A percentile compares a stretch with the other conserved stretches of the same genome.
Conservation (phyloP, 1,140 invertebrate genomes). For the Saxidomus purpurata region DNA sequence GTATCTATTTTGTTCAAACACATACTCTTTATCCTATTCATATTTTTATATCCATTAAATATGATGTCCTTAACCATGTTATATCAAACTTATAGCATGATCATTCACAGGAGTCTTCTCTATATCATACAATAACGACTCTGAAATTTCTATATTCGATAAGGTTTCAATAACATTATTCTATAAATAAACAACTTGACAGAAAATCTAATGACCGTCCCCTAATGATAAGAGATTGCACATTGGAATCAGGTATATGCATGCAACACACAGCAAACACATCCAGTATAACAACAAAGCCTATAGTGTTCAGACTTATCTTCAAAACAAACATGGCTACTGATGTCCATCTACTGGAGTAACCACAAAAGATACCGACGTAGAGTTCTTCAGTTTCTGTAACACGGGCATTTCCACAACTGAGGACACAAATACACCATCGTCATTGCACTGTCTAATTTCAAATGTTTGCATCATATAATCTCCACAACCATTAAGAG, state of each 20-base stretch:
- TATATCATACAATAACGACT: no score
- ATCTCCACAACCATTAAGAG: slow-evolving; percentile 68
- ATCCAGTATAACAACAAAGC: slow-evolving; percentile 49
- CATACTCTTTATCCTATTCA: no score
- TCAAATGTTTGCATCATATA: slow-evolving; percentile 72
- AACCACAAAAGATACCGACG: slow-evolving; percentile 62
- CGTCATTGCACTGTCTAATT: slow-evolving; percentile 74
- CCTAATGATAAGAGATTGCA: slow-evolving; percentile 43
- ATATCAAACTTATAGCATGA: no score
- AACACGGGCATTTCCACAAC: slow-evolving; percentile 95
- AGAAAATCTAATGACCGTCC: neutral
- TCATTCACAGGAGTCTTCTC: no score
- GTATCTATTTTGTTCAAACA: no score
- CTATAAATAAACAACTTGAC: no score
- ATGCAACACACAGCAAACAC: slow-evolving; percentile 51
- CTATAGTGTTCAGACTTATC: slow-evolving; percentile 49
- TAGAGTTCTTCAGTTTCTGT: slow-evolving; percentile 55
- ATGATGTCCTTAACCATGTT: no score
- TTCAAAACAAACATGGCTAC: neutral
- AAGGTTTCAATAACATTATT: no score
- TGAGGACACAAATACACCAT: slow-evolving; percentile 91
- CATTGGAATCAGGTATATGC: slow-evolving; percentile 49
- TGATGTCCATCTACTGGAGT: slow-evolving; percentile 46
- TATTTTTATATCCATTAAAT: no score
- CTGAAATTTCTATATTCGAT: no score